These are phyloP conservation scores for Cephus cinctus DNA, from an alignment of 1,140 invertebrate species.

Conservation along the genomic window DNA sequence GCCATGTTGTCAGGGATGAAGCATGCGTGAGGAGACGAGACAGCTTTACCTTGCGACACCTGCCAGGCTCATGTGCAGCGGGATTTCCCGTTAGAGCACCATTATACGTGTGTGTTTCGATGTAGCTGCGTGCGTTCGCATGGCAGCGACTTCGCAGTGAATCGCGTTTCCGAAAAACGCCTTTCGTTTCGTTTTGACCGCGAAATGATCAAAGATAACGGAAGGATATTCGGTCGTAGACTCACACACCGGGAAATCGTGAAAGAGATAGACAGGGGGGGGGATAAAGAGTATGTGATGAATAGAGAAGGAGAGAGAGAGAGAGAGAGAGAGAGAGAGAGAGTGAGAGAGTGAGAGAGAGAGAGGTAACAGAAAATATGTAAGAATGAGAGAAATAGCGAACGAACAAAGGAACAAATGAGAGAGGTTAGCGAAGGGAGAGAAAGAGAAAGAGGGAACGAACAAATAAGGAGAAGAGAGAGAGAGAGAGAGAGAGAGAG, in stretches of 20 bases:
- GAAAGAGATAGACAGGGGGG: not conserved
- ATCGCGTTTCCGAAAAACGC: constrained; percentile 30
- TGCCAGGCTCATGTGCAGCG: constrained; percentile 28
- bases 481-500: no score
- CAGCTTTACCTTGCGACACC: constrained; percentile 30
- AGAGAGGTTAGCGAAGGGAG: constrained; percentile 7
- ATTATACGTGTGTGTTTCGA: constrained; percentile 19
- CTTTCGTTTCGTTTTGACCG: no score
- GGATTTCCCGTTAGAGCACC: constrained; percentile 20
- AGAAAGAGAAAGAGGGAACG: not conserved
- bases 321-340: constrained; percentile 15
- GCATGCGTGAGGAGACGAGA: not conserved
- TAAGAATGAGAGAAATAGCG: no score
- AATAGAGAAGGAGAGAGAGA: constrained; percentile 12
- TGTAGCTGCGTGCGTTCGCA: constrained; percentile 18
- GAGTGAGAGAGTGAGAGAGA: constrained; percentile 10
- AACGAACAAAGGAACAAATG: no score
- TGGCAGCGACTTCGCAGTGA: constrained; percentile 10
- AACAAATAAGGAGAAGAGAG: no score
- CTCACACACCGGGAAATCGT: not conserved
- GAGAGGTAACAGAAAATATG: no score
- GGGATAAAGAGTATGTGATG: no score
- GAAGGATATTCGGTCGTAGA: not conserved
- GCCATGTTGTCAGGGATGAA: constrained; percentile 6
- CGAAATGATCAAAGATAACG: constrained; percentile 7